These are phyloP conservation scores for Galemys pyrenaicus DNA, from an alignment of 2,113 vertebrate genomes.

Conservation along the genomic window DNA sequence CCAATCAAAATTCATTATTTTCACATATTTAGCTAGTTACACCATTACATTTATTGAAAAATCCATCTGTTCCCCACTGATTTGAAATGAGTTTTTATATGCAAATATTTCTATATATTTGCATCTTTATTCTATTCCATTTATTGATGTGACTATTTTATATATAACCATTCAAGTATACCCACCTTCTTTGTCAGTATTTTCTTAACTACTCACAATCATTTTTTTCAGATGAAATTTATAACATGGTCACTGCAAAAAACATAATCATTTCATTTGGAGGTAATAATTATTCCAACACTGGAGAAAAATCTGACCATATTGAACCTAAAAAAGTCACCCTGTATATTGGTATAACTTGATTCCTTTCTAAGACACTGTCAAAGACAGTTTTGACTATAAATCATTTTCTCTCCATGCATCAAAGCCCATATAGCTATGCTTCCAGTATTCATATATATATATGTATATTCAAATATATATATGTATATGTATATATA, in stretches of 20 bases:
- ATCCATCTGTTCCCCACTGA: neutral
- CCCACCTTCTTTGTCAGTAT: neutral
- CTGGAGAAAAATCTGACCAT: neutral
- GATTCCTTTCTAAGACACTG: neutral
- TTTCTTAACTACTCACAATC: neutral
- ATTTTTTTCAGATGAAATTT: neutral
- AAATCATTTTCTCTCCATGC: neutral
- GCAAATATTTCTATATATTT: neutral
- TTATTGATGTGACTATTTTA: neutral
- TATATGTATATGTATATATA: too few species aligned
- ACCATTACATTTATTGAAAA: neutral
- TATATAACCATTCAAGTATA: neutral
- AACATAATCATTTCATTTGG: neutral
- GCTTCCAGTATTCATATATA: neutral
- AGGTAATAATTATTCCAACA: neutral
- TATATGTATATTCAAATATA: too few species aligned
- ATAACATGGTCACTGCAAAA: neutral
- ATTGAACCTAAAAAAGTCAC: neutral
- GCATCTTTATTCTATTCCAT: neutral
- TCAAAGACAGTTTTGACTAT: neutral
- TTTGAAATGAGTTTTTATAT: neutral
- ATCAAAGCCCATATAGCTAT: neutral
- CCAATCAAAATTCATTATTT: neutral
- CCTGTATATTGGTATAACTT: neutral
- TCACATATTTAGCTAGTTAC: neutral